These are phyloP conservation scores for Bolinopsis microptera DNA, from an alignment of 37 sponge, comb jelly and placozoan genomes.

Conservation along the genomic window DNA sequence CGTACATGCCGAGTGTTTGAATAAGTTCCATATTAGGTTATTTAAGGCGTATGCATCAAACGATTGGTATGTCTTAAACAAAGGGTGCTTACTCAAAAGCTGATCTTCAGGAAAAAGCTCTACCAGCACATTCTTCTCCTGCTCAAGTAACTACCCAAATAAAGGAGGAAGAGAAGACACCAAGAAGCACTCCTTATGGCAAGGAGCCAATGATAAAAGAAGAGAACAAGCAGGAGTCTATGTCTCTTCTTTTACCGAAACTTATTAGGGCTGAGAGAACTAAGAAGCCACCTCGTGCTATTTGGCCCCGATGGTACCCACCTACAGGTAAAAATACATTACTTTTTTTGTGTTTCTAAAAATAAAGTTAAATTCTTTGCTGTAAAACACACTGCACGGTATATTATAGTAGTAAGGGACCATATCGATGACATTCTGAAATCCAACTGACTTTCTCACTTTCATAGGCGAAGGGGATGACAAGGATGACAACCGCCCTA, in stretches of 20 bases:
- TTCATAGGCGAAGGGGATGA: background rate
- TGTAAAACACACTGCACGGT: no score
- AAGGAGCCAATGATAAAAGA: background rate
- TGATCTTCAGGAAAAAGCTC: background rate
- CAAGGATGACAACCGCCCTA: slow-evolving; percentile 21
- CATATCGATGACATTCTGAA: no score
- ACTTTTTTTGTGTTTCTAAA: no score
- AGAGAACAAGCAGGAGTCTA: slow-evolving; percentile 45
- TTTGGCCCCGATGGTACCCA: slow-evolving; percentile 60
- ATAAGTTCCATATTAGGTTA: no score
- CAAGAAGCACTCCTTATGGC: background rate
- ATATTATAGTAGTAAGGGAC: no score
- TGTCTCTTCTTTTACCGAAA: slow-evolving; percentile 29
- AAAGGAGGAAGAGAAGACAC: background rate
- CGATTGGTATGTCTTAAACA: no score
- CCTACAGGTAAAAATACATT: slow-evolving; percentile 39
- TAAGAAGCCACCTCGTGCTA: slow-evolving; percentile 58
- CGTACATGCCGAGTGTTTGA: no score
- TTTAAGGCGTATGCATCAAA: no score
- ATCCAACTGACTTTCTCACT: no score
- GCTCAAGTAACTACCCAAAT: background rate
- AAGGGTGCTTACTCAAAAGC: no score
- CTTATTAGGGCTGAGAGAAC: slow-evolving; percentile 62
- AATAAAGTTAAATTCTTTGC: no score
- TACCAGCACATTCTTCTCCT: background rate